phyloP scores from a whole-genome alignment of 2,888 invertebrate genomes.

The Drosophila lutescens region DNA sequence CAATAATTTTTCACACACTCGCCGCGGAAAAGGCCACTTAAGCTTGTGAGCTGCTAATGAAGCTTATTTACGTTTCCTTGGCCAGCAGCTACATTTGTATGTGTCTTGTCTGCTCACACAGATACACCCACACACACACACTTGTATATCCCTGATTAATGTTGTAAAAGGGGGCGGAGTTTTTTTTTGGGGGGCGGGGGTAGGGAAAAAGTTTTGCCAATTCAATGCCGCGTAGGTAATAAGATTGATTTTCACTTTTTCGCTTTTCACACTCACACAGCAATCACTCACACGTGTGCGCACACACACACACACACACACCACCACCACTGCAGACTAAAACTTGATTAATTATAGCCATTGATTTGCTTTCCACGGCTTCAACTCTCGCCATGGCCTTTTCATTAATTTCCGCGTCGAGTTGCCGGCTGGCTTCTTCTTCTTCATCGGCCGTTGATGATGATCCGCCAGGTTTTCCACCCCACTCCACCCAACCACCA shows the following conservation, averaged over 20 bases:
- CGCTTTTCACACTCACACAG: slow-evolving; percentile 47
- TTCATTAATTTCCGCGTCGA: slow-evolving; percentile 69
- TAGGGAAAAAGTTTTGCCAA: slow-evolving; percentile 45
- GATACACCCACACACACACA: slow-evolving; percentile 21
- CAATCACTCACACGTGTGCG: slow-evolving; percentile 74
- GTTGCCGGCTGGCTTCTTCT: slow-evolving; percentile 31
- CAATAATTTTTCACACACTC: slow-evolving; percentile 67
- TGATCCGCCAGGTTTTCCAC: slow-evolving; percentile 14
- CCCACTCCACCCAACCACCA: background rate
- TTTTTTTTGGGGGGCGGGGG: background rate
- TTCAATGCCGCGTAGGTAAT: slow-evolving; percentile 68
- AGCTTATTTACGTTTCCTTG: slow-evolving; percentile 73
- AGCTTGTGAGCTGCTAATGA: slow-evolving; percentile 75
- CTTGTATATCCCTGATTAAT: slow-evolving; percentile 62
- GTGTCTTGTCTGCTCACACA: slow-evolving; percentile 52
- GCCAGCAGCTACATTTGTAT: slow-evolving; percentile 22
- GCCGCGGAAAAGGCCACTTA: slow-evolving; percentile 54
- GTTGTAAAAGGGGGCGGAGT: slow-evolving; percentile 23
- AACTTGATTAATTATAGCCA: slow-evolving; percentile 79
- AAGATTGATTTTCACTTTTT: slow-evolving; percentile 81
- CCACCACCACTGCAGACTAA: slow-evolving; percentile 45
- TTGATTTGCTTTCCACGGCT: slow-evolving; percentile 80
- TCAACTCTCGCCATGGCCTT: slow-evolving; percentile 50
- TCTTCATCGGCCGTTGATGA: slow-evolving; percentile 6
- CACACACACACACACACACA: background rate